These are phyloP conservation scores for Pterobdella sp. DNA, from an alignment of 2,888 invertebrate genomes.

Conservation along the genomic window DNA sequence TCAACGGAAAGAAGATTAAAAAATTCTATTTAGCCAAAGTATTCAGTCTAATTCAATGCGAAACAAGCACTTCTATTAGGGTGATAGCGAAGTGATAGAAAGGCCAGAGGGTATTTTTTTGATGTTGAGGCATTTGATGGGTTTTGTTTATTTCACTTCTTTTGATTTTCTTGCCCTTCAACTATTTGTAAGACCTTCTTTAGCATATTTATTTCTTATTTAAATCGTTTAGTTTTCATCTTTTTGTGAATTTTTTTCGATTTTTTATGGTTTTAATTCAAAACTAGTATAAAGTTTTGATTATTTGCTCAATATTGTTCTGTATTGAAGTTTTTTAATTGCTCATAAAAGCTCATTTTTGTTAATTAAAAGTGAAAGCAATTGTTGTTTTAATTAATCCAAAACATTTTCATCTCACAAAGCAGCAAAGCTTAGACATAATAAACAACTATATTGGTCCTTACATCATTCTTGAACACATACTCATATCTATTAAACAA, in stretches of 20 bases:
- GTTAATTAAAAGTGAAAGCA: neutral
- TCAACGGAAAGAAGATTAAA: too few relatives aligned
- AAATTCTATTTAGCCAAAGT: too few relatives aligned
- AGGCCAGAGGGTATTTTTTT: neutral
- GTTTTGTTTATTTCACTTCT: neutral
- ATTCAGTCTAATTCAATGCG: too few relatives aligned
- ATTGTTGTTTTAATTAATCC: neutral
- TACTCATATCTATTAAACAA: too few relatives aligned
- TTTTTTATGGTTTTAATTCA: neutral
- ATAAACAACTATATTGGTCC: too few relatives aligned
- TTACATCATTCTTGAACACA: too few relatives aligned
- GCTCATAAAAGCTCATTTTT: neutral
- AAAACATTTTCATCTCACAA: too few relatives aligned
- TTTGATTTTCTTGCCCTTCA: neutral
- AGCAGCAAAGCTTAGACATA: too few relatives aligned
- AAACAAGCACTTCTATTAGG: too few relatives aligned
- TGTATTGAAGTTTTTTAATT: neutral
- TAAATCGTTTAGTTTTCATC: neutral
- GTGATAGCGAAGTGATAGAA: neutral
- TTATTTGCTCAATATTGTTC: neutral
- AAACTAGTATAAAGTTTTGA: neutral
- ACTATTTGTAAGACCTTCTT: slow-evolving; percentile 1
- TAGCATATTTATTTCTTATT: neutral
- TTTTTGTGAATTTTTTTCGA: neutral
- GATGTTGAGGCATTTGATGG: neutral